Evolutionary conservation across 2,888 invertebrate genomes (phyloP), one percentile per base, ranked within the genome.

Genomic region (Unio pictorum): DNA sequence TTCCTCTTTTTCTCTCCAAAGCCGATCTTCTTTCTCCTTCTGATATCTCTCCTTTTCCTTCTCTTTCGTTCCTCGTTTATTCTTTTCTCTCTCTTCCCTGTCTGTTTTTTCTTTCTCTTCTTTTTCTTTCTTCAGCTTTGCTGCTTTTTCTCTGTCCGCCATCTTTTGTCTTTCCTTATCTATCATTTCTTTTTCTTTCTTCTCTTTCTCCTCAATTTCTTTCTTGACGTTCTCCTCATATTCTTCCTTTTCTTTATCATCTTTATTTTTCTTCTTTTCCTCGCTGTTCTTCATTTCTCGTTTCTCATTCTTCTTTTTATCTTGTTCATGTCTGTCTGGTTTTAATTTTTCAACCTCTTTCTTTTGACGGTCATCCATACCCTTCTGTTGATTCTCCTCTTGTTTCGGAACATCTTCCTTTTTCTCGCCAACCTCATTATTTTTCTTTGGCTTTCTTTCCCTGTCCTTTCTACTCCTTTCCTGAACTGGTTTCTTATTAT

Each of bases 21-120:
- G n/a, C 58, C 26, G n/a, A 23, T 23, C 26, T 58, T 58, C 58
- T 58, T 58, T 58, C 1, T 58, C 8, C 20, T 4, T 58, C 58
- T 58, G 58, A 11, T 11, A 11, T 11, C 11, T 1, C 45, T 45
- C 45, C 45, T 45, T 11, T 26, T 58, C 58, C 54, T 54, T 69
- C 61, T 62, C 66, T 69, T 58, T 58, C 20, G 30, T 57, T 54
- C 61, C 57, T 66, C 55, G 34, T 58, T 68, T 61, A 54, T 60
- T 59, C 26, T 45, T 64, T 57, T 63, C 65, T 60, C 55, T 62
- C 64, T 56, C 69, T 61, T 62, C 34, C 20, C 18, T 30, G 26
- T 54, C 68, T 68, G n/a, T 4, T 1, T 28, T 68, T 20, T 56
- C 62, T 23, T 57, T 60, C 55, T 62, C 45, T 34, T 30, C 11